Conservation (phyloP, 2,888 invertebrate genomes). For the Ashinkailepas kermadecensis region DNA sequence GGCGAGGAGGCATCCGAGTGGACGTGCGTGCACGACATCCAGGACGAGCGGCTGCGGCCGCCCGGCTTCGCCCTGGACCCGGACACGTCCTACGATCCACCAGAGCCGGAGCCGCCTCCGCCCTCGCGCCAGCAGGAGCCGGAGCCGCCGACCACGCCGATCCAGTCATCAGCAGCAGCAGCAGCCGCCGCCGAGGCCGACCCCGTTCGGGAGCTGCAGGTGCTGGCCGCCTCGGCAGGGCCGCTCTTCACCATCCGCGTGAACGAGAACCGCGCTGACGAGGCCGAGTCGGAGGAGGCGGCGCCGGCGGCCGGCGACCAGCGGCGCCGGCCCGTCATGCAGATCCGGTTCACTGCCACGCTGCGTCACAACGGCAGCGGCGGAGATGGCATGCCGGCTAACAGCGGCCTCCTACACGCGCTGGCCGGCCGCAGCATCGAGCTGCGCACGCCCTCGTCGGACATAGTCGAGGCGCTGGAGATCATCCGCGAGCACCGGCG, state of each 20-base stretch:
- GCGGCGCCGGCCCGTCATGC: slow-evolving; percentile 28
- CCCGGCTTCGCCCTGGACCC: background rate
- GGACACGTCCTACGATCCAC: background rate
- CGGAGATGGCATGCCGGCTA: background rate
- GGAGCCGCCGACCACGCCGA: background rate
- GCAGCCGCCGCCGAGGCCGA: background rate
- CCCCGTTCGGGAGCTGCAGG: slow-evolving; percentile 20
- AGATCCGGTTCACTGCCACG: slow-evolving; percentile 30
- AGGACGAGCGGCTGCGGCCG: slow-evolving; percentile 46
- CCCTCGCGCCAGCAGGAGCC: background rate
- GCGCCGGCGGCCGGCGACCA: background rate
- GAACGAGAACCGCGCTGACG: background rate
- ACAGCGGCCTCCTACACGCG: background rate
- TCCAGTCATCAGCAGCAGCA: background rate
- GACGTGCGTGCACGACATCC: slow-evolving; percentile 91
- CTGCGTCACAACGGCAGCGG: slow-evolving; percentile 15
- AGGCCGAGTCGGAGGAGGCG: slow-evolving; percentile 15
- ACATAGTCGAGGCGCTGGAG: slow-evolving; percentile 61
- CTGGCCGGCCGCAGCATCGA: slow-evolving; percentile 39
- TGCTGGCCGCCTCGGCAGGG: background rate
- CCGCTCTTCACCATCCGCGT: slow-evolving; percentile 19
- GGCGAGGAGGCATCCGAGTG: slow-evolving; percentile 82
- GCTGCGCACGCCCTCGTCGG: slow-evolving; percentile 46
- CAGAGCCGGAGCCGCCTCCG: slow-evolving; percentile 5
- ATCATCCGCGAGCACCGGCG: slow-evolving; percentile 51